Evolutionary conservation across 2,113 vertebrate species (phyloP).

Genomic region (Mus spicilegus): DNA sequence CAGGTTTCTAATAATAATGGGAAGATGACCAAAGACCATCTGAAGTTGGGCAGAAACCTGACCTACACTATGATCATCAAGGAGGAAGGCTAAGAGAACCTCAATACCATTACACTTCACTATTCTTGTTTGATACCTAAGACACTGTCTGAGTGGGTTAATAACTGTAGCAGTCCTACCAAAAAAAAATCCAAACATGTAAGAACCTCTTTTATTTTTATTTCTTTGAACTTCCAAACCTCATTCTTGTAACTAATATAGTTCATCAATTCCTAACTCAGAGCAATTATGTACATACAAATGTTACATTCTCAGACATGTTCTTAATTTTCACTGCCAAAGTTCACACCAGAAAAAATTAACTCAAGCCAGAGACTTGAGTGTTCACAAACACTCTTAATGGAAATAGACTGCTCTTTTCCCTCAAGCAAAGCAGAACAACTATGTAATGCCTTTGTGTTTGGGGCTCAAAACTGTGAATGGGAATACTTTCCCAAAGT

Average conservation of each 20-base stretch:
- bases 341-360: slow-evolving; percentile 61
- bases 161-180: background rate
- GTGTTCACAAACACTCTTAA: slow-evolving; percentile 68
- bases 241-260: slow-evolving; percentile 38
- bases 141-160: background rate
- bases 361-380: slow-evolving; percentile 50
- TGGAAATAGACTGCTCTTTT: slow-evolving; percentile 65
- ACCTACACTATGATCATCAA: slow-evolving; percentile 53
- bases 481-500: slow-evolving; percentile 75
- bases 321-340: slow-evolving; percentile 55
- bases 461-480: slow-evolving; percentile 69
- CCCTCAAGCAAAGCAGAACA: slow-evolving; percentile 72
- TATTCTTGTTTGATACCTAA: slow-evolving; percentile 35
- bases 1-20: slow-evolving; percentile 75
- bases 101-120: background rate
- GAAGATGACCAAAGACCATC: slow-evolving; percentile 71
- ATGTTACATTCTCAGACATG: slow-evolving; percentile 37
- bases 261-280: slow-evolving; percentile 47
- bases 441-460: slow-evolving; percentile 48
- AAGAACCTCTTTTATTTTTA: slow-evolving; percentile 18
- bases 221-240: slow-evolving; percentile 55
- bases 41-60: slow-evolving; percentile 66
- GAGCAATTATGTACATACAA: slow-evolving; percentile 28
- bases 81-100: slow-evolving; percentile 47
- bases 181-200: background rate